Evolutionary conservation across 2,888 invertebrate species (phyloP).

Genomic region (Ennomos fuscantarius): DNA sequence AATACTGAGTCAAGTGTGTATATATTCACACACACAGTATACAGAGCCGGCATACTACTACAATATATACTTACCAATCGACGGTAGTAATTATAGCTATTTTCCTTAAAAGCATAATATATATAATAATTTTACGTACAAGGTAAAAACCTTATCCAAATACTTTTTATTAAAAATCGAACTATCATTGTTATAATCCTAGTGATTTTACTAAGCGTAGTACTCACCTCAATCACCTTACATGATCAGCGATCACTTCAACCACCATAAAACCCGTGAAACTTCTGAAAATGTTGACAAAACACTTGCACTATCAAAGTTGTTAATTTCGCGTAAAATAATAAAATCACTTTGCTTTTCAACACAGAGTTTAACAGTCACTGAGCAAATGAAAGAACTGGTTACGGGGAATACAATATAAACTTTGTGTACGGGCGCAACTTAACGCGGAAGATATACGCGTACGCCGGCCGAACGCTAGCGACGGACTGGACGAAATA

Average conservation of each 20-base stretch:
- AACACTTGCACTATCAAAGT: constrained; percentile 6
- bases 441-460: background rate
- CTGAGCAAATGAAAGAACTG: constrained; percentile 6
- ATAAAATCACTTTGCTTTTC: constrained; percentile 3
- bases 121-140: background rate
- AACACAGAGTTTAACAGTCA: background rate
- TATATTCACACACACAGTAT: no score
- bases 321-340: constrained; percentile 5
- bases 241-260: constrained; percentile 11
- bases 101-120: constrained; percentile 4
- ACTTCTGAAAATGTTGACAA: constrained; percentile 11
- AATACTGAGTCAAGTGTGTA: no score
- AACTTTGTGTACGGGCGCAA: constrained; percentile 16
- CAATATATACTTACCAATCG: no score
- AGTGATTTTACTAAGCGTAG: background rate
- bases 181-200: no score
- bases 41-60: no score
- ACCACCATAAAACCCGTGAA: constrained; percentile 7
- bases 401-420: constrained; percentile 3
- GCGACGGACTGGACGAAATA: constrained; percentile 6
- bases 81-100: background rate
- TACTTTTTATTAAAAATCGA: background rate
- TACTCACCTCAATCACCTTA: constrained; percentile 24
- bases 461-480: constrained; percentile 2
- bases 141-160: constrained; percentile 4